Percentiles rank a stretch among this genome's conserved stretches.
These are phyloP conservation scores for Ascidia mentula DNA, from an alignment of 23 tunicate species.

Conservation along the genomic window DNA sequence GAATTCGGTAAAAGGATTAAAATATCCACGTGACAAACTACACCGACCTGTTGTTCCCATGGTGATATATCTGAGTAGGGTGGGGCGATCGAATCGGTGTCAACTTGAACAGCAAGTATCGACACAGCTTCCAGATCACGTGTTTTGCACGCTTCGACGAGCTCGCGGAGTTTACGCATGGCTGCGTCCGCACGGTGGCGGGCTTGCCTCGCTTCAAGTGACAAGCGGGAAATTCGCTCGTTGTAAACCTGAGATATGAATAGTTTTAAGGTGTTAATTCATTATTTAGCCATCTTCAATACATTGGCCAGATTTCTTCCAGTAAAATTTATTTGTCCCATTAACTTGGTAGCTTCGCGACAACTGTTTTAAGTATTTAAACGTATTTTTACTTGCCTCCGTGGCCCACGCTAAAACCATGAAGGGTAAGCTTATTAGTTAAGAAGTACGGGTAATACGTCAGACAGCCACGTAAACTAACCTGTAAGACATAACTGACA, in stretches of 20 bases:
- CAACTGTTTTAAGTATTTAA: too few relatives aligned
- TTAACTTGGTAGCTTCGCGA: too few relatives aligned
- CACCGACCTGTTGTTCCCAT: constrained; percentile 86
- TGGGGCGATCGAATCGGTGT: constrained; percentile 62
- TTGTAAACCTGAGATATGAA: constrained; percentile 64
- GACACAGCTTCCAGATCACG: constrained; percentile 76
- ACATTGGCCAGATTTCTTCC: too few relatives aligned
- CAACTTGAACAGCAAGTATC: constrained; percentile 82
- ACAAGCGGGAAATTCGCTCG: constrained; percentile 76
- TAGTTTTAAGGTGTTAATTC: background rate
- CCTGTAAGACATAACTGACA: constrained; percentile 77
- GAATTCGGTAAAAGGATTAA: too few relatives aligned
- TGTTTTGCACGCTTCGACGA: constrained; percentile 86
- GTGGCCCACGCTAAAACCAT: too few relatives aligned
- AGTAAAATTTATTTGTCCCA: too few relatives aligned
- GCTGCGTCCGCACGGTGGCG: constrained; percentile 84
- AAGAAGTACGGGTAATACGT: too few relatives aligned
- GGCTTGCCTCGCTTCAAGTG: constrained; percentile 87
- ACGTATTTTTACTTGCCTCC: too few relatives aligned
- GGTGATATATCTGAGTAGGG: constrained; percentile 65
- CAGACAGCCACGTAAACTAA: too few relatives aligned
- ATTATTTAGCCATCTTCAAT: too few relatives aligned
- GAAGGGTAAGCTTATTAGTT: too few relatives aligned
- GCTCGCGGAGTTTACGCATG: constrained; percentile 64
- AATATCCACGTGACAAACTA: too few relatives aligned